Conservation (phyloP, 2,888 invertebrate species). For the Cetonia aurata region DNA sequence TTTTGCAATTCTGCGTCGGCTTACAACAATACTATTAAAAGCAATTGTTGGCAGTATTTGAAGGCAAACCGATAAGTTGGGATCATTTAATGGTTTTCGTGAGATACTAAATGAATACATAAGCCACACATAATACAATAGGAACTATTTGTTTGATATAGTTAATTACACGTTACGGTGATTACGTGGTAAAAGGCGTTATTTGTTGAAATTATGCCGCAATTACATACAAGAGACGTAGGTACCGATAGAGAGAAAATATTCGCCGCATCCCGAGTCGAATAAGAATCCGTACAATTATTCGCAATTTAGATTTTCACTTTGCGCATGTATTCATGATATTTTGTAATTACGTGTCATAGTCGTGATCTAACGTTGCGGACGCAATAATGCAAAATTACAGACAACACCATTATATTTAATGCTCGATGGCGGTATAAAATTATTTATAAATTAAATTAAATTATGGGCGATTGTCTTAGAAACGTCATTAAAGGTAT, state of each 20-base stretch:
- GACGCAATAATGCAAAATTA: too few relatives aligned
- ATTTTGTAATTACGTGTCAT: too few relatives aligned
- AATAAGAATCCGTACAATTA: not conserved
- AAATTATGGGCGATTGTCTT: not conserved
- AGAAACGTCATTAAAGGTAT: not conserved
- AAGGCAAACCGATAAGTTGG: too few relatives aligned
- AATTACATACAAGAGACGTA: slow-evolving; percentile 9
- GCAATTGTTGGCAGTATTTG: too few relatives aligned
- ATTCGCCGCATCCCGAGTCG: not conserved
- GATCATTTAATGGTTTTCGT: not conserved
- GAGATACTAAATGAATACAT: slow-evolving; percentile 21
- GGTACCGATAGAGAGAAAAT: slow-evolving; percentile 11
- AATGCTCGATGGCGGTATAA: too few relatives aligned
- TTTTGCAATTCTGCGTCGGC: too few relatives aligned
- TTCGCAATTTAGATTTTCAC: not conserved
- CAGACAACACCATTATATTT: too few relatives aligned
- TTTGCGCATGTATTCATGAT: too few relatives aligned
- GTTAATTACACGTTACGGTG: slow-evolving; percentile 30
- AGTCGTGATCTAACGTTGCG: too few relatives aligned
- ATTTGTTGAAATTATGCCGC: slow-evolving; percentile 24
- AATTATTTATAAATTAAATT: too few relatives aligned
- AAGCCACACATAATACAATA: slow-evolving; percentile 13
- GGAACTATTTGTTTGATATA: slow-evolving; percentile 16
- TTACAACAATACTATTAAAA: too few relatives aligned
- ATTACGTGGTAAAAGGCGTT: slow-evolving; percentile 27